phyloP scores from a whole-genome alignment of 2,888 invertebrate species.

The Anarsia innoxiella region DNA sequence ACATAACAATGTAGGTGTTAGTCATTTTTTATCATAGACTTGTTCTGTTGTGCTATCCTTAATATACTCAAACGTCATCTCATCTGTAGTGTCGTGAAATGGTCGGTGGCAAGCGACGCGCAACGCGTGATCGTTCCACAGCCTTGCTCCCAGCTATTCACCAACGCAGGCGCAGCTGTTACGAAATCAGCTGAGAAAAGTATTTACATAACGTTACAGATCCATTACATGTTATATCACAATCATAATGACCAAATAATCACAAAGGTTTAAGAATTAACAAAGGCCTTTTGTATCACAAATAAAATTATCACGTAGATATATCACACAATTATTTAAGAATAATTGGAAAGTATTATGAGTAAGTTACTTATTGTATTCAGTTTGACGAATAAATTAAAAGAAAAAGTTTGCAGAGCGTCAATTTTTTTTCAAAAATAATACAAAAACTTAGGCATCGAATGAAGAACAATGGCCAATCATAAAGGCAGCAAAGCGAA shows the following conservation, averaged over 20 bases:
- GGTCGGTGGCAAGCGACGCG: slow-evolving; percentile 32
- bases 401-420: slow-evolving; percentile 4
- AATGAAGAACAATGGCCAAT: slow-evolving; percentile 48
- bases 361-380: no score
- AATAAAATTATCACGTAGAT: neutral
- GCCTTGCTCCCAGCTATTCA: slow-evolving; percentile 44
- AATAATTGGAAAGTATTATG: no score
- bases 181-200: slow-evolving; percentile 52
- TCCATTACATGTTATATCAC: slow-evolving; percentile 28
- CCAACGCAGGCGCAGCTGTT: slow-evolving; percentile 36
- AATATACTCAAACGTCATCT: no score
- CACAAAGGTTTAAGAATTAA: slow-evolving; percentile 7
- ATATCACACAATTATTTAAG: slow-evolving; percentile 1
- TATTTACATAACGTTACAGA: slow-evolving; percentile 48
- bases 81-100: neutral
- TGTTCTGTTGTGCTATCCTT: no score
- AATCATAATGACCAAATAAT: slow-evolving; percentile 13
- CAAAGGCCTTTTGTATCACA: slow-evolving; percentile 5
- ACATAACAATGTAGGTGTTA: no score
- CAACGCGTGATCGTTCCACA: slow-evolving; percentile 57
- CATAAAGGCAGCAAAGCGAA: slow-evolving; percentile 43
- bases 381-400: no score
- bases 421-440: slow-evolving; percentile 14
- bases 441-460: slow-evolving; percentile 29
- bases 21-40: no score